Conservation (phyloP, 2,888 invertebrate genomes). For the Acronicta alni region DNA sequence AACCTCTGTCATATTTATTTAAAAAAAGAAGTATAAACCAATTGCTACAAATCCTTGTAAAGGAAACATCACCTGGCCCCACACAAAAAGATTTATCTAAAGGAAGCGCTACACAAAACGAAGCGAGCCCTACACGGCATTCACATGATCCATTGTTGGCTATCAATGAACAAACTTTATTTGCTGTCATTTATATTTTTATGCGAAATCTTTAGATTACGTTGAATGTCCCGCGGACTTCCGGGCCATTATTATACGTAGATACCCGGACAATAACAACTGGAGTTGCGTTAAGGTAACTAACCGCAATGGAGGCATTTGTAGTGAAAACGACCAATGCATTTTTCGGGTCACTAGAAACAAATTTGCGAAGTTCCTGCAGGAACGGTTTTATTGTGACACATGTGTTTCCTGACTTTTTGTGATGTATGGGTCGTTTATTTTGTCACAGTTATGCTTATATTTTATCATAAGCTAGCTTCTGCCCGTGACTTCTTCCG, state of each 20-base stretch:
- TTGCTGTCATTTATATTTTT: slow-evolving; percentile 83
- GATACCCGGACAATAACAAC: slow-evolving; percentile 64
- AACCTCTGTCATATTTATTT: slow-evolving; percentile 32
- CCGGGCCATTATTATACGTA: slow-evolving; percentile 72
- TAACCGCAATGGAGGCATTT: slow-evolving; percentile 70
- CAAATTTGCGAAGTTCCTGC: slow-evolving; percentile 55
- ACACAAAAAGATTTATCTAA: slow-evolving; percentile 60
- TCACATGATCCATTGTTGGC: slow-evolving; percentile 68
- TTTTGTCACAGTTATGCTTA: slow-evolving; percentile 9
- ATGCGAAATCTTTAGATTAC: slow-evolving; percentile 69
- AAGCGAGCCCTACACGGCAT: slow-evolving; percentile 55
- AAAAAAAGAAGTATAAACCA: slow-evolving; percentile 60
- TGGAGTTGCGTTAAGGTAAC: slow-evolving; percentile 69
- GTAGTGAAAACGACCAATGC: slow-evolving; percentile 46
- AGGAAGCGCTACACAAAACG: slow-evolving; percentile 58
- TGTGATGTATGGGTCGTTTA: slow-evolving; percentile 24
- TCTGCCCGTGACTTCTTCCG: no score
- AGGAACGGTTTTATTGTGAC: slow-evolving; percentile 35
- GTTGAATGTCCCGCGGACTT: slow-evolving; percentile 74
- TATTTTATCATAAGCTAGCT: not conserved
- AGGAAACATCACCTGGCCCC: slow-evolving; percentile 60
- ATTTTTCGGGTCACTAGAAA: slow-evolving; percentile 50
- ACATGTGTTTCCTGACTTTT: slow-evolving; percentile 37
- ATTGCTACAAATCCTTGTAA: slow-evolving; percentile 70
- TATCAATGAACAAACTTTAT: slow-evolving; percentile 77